Evolutionary conservation across 2,797 vertebrate species (phyloP), one percentile per base, ranked within the genome.

Genomic region (Poeciliopsis turneri): DNA sequence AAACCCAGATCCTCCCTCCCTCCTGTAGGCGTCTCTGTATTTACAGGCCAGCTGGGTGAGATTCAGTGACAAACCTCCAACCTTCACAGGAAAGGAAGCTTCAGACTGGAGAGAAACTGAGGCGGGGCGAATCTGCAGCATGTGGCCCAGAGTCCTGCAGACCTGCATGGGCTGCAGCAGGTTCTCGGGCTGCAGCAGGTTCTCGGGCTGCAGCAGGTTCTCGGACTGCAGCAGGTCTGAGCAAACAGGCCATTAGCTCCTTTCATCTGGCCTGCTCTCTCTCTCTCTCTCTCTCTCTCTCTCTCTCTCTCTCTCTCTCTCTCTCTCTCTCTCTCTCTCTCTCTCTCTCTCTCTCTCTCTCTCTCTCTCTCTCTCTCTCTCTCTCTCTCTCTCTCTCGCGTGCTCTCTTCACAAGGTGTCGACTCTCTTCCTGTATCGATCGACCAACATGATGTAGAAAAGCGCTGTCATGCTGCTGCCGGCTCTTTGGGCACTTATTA

Each of bases 371-470:
- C 33, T 72, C 5, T 9, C 73, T 82, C 53, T 57, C 71, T 85
- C 55, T 43, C 10, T 43, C 43, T 12, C 43, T 45, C 45, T 4
- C 33, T 72, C 5, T 9, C n/a, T n/a, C n/a, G n/a, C n/a, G n/a
- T n/a, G n/a, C 53, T 64, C 78, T 86, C 77, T 85, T 55, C 76
- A 77, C 66, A 82, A 79, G 73, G 78, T 76, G 78, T 81, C 68
- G 5, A 16, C 78, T 84, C 64, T 88, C 61, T 84, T 84, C 82
- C 74, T 82, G 75, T 86, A 90, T 90, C 57, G 86, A 90, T 91
- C 85, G 61, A 59, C 4, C 45, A 80, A 85, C 89, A 88, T 78
- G 84, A 82, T 82, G 80, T 79, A 53, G 84, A 70, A 83, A 85
- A 71, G 76, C 25, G 10, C 75, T 68, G 85, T 89, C 86, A 79